Conservation (phyloP, 1,140 invertebrate species). For the Sarcophaga bullata region DNA sequence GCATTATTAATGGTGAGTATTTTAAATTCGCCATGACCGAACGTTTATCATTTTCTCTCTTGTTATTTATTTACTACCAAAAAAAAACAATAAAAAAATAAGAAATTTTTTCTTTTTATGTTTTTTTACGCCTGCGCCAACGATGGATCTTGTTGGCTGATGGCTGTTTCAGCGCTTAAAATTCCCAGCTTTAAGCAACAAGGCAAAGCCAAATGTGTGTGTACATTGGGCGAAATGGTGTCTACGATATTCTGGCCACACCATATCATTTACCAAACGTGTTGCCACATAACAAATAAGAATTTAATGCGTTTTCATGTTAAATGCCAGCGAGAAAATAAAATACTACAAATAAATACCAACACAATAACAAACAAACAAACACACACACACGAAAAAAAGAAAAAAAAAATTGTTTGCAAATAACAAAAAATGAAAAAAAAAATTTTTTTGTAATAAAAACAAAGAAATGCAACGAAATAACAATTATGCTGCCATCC, state of each 20-base stretch:
- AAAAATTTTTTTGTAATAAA: background rate
- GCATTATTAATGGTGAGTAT: too few species aligned
- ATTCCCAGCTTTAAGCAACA: background rate
- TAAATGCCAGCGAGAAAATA: slow-evolving; percentile 14
- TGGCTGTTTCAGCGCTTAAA: background rate
- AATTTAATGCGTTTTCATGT: slow-evolving; percentile 20
- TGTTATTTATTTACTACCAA: too few species aligned
- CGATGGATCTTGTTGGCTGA: background rate
- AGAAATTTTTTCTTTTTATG: too few species aligned
- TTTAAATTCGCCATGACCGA: too few species aligned
- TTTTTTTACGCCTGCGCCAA: slow-evolving; percentile 8
- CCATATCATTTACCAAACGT: slow-evolving; percentile 20
- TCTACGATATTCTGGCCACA: slow-evolving; percentile 12
- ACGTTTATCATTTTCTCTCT: too few species aligned
- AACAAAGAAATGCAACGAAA: background rate
- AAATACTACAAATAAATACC: background rate
- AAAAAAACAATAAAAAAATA: too few species aligned
- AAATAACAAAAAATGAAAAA: too few species aligned
- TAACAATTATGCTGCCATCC: slow-evolving; percentile 15
- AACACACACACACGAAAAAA: too few species aligned
- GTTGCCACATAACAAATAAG: slow-evolving; percentile 24
- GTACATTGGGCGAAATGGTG: background rate
- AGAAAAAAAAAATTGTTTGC: too few species aligned
- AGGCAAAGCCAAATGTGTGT: background rate
- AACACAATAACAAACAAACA: too few species aligned